Conservation (phyloP, 1,140 invertebrate genomes). For the Hetaerina americana region DNA sequence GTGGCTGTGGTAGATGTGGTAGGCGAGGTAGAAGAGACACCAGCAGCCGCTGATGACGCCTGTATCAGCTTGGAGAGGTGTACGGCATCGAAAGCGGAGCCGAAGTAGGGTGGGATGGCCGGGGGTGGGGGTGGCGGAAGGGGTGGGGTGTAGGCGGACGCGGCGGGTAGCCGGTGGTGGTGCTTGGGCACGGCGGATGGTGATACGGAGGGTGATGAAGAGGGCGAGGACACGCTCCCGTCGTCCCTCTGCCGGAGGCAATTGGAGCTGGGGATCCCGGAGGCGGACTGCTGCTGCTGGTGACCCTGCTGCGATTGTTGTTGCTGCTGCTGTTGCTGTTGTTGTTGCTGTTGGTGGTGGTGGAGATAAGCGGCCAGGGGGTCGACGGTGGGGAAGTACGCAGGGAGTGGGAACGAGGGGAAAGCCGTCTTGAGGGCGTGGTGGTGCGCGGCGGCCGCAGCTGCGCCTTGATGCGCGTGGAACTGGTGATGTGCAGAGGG, state of each 20-base stretch:
- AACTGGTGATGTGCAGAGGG: slow-evolving; percentile 16
- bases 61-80: slow-evolving; percentile 40
- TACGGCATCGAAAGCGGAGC: slow-evolving; percentile 44
- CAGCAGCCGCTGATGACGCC: slow-evolving; percentile 18
- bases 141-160: slow-evolving; percentile 17
- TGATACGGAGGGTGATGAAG: not conserved
- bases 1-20: slow-evolving; percentile 17
- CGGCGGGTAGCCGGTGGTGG: not conserved
- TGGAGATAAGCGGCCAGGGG: slow-evolving; percentile 33
- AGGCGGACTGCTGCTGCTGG: not conserved
- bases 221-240: not conserved
- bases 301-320: not conserved
- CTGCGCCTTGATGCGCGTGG: not conserved
- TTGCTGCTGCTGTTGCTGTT: slow-evolving; percentile 15
- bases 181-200: not conserved
- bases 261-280: not conserved
- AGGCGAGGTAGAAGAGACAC: slow-evolving; percentile 10
- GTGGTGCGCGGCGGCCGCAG: not conserved
- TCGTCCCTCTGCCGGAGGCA: not conserved
- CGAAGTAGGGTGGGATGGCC: slow-evolving; percentile 36
- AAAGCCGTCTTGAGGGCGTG: not conserved
- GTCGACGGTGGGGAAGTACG: slow-evolving; percentile 23
- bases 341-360: slow-evolving; percentile 26
- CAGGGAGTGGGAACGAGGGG: slow-evolving; percentile 31
- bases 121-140: slow-evolving; percentile 33